These are phyloP conservation scores for Sycobia sp. DNA, from an alignment of 1,140 invertebrate species.

Conservation along the genomic window DNA sequence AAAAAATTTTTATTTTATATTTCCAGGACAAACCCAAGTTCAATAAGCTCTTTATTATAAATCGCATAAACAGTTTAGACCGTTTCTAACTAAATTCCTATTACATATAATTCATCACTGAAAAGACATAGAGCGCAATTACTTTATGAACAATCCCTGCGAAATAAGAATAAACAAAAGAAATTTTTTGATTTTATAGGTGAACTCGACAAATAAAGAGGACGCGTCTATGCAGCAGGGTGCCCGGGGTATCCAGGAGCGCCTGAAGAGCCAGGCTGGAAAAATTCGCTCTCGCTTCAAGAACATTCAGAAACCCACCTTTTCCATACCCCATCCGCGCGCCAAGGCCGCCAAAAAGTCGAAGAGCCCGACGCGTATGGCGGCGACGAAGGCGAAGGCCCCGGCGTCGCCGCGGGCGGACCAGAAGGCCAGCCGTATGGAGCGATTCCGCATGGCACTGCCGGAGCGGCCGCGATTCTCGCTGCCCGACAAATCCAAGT, in stretches of 20 bases:
- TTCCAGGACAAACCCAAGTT: too few species aligned
- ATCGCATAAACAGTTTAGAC: too few species aligned
- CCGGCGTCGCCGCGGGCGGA: constrained; percentile 36
- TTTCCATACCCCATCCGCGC: constrained; percentile 43
- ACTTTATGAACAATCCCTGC: too few species aligned
- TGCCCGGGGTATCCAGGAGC: constrained; percentile 52
- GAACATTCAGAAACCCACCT: constrained; percentile 53
- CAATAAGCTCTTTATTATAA: too few species aligned
- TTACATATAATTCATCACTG: too few species aligned
- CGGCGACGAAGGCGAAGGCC: constrained; percentile 24
- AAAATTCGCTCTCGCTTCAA: constrained; percentile 54
- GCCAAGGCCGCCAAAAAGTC: constrained; percentile 41
- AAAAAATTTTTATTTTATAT: too few species aligned
- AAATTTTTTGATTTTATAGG: too few species aligned
- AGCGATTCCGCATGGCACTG: constrained; percentile 55
- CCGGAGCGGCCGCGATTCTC: constrained; percentile 65
- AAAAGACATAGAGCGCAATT: too few species aligned
- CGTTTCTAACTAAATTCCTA: too few species aligned
- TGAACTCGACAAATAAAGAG: too few species aligned
- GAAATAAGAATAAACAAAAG: too few species aligned
- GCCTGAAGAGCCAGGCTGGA: constrained; percentile 54
- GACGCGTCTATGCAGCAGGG: too few species aligned
- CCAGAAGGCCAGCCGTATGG: constrained; percentile 50
- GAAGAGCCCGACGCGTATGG: background rate
- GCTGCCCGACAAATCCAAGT: constrained; percentile 67